Evolutionary conservation across 1,140 invertebrate species (phyloP).

Genomic region (Drosophila pachea): DNA sequence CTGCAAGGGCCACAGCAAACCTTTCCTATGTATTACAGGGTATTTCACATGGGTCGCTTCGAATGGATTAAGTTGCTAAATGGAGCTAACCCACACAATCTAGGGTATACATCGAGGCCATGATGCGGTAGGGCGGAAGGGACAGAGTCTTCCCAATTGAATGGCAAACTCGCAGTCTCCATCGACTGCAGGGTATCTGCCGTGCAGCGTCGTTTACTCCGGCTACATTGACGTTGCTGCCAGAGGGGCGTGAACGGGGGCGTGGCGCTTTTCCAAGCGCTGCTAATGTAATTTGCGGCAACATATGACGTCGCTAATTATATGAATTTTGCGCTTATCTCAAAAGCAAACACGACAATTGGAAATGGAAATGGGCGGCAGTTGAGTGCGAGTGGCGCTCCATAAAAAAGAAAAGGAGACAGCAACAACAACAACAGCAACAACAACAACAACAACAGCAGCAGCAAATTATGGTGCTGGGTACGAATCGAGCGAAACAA

Average conservation of each 20-base stretch:
- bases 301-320: constrained; percentile 70
- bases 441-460: neutral
- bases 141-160: too few species aligned
- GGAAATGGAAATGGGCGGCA: constrained; percentile 58
- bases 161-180: too few species aligned
- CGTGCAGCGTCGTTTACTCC: too few species aligned
- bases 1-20: too few species aligned
- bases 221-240: too few species aligned
- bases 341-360: constrained; percentile 66
- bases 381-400: constrained; percentile 47
- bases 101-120: too few species aligned
- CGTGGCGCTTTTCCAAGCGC: constrained; percentile 24
- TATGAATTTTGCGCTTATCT: constrained; percentile 71
- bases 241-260: too few species aligned
- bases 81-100: too few species aligned
- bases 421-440: constrained; percentile 18
- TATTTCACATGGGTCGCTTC: too few species aligned
- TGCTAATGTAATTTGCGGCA: constrained; percentile 66
- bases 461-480: constrained; percentile 4
- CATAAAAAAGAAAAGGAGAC: constrained; percentile 41
- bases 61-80: too few species aligned
- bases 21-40: too few species aligned
- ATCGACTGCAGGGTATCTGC: constrained; percentile 4
- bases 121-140: too few species aligned
- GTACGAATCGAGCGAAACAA: constrained; percentile 22